Evolutionary conservation across 2,888 invertebrate genomes (phyloP), one percentile per base, ranked within the genome.

Genomic region (Orthosia gracilis): DNA sequence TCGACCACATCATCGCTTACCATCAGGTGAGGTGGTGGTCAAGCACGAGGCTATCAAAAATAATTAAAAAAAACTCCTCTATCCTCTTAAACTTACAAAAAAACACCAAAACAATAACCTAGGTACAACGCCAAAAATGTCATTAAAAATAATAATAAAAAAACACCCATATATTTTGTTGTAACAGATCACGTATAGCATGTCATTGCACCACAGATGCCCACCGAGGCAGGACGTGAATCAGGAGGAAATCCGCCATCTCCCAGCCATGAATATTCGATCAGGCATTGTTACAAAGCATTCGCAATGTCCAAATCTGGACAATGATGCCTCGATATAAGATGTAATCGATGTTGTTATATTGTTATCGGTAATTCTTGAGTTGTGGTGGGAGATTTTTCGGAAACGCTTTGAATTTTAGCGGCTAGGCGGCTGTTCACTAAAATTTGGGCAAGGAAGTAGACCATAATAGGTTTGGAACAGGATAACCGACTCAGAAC

Each of bases 161-260:
- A 76, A 76, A 78, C 50, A 11, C 2, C 45, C 31, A 72, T 69
- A 70, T 31, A 74, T 61, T 66, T 86, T 79, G 76, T 15, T 73
- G 75, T 74, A 80, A 59, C 88, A 82, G 69, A 80, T 86, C 87
- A 89, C 87, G 86, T 79, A 71, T 65, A 67, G 47, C 69, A 85
- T 83, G 88, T 87, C 81, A 84, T 87, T 87, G 86, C 87, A 81
- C 85, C 69, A 58, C 76, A 82, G 83, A 82, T 80, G 83, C 73
- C 71, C 23, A 62, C 73, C 50, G 47, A 69, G 73, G 67, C 66
- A 73, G 85, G 87, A 85, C 77, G 83, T 89, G 89, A 90, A 88
- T 91, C 90, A 86, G 84, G 89, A 94, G 94, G 94, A 94, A 91
- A 93, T 94, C 94, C 94, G 93, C 89, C 89, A 88, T 89, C 89